Base-by-base conservation (phyloP, 1,140 invertebrate genomes). In the Drosophila aff. region DNA sequence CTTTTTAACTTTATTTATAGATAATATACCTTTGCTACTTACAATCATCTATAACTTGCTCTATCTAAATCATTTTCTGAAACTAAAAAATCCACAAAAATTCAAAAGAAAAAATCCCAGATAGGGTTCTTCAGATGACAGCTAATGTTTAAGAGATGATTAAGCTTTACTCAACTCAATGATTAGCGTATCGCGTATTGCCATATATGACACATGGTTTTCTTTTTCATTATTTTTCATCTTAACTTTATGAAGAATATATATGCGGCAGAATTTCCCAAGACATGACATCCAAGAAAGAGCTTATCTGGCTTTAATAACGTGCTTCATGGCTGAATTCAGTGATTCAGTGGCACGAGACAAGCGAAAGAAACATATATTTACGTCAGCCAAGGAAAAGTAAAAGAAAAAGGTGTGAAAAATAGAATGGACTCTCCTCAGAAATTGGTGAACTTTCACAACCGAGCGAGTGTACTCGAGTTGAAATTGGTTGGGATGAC, bases 391-490 rank as follows among this genome's bases (percentile, higher is more conserved):
- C 41, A 31, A 7, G 76, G 61, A 81, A 81, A 73, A 77, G 60
- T 62, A 83, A 83, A 79, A 76, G 69, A 76, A 79, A 83, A 79
- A 83, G 80, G 80, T 82, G 75, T 82, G 62, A 79, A 78, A 76
- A 60, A 72, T 82, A 65, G 62, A 76, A 76, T 71, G 76, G 66
- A 26, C 21, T 15, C 46, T 8, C 36, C 16, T 23, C 4, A 31
- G 47, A 26, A 53, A 36, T 73, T 59, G 61, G 44, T 55, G 58
- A 63, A 81, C 82, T 84, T 84, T 84, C 82, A 84, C 77, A 81
- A 72, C 16, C 4, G 28, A 9, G n/a, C 38, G 38, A 23, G 41
- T 15, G 50, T 64, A 59, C 49, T 59, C 33, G 31, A 28, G 57
- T 71, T 63, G 55, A 41, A 47, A 75, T 62, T 43, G 49, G 53